Conservation (phyloP, 2,113 vertebrate genomes). For the Climacteris rufus region DNA sequence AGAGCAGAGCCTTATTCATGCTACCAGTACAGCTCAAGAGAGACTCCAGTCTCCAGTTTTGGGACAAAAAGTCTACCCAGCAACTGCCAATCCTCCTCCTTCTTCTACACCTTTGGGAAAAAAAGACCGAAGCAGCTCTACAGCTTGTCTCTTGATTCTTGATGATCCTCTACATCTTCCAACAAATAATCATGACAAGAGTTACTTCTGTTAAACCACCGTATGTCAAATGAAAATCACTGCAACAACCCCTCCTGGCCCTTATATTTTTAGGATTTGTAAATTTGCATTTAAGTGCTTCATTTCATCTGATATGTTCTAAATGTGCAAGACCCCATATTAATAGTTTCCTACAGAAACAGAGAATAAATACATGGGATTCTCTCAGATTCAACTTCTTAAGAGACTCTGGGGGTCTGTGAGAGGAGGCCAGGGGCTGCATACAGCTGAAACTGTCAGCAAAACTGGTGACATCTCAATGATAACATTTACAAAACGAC, state of each 20-base stretch:
- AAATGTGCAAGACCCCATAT: not conserved
- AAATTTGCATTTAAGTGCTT: not conserved
- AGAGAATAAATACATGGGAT: not conserved
- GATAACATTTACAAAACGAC: not conserved
- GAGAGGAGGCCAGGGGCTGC: not conserved
- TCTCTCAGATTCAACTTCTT: not conserved
- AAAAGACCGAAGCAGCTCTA: not conserved
- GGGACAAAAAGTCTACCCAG: not conserved
- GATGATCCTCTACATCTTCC: not conserved
- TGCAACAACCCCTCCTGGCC: fast-evolving
- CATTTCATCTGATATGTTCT: not conserved
- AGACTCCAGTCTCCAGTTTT: not conserved
- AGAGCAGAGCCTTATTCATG: not conserved
- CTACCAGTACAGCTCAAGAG: not conserved
- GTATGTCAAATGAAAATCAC: not conserved
- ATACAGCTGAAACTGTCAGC: not conserved
- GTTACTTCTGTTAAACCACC: not conserved
- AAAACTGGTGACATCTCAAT: not conserved
- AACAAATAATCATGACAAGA: not conserved
- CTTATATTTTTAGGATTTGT: not conserved
- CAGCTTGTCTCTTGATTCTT: not conserved
- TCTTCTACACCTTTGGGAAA: not conserved
- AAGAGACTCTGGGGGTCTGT: not conserved
- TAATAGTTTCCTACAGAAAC: not conserved
- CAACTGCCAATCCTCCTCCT: not conserved